A percentile compares a stretch with the other conserved stretches of the same genome.
phyloP scores from a whole-genome alignment of 2,888 invertebrate species.

The Cheilosia urbana region DNA sequence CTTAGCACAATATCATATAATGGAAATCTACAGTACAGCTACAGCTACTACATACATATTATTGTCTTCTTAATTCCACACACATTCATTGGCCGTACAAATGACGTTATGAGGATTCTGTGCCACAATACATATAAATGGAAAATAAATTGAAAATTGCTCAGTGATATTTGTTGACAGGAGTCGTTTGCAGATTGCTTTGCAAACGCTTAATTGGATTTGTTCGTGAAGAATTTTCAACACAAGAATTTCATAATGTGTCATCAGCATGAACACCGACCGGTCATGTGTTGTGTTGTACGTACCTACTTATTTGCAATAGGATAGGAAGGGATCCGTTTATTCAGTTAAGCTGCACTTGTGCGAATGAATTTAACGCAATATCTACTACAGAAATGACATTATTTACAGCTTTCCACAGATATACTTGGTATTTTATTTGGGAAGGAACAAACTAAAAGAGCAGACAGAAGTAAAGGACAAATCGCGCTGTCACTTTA shows the following conservation, averaged over 20 bases:
- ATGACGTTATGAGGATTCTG: constrained; percentile 56
- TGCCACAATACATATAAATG: constrained; percentile 51
- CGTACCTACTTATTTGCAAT: constrained; percentile 25
- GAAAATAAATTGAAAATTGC: constrained; percentile 73
- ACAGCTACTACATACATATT: constrained; percentile 29
- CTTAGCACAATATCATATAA: constrained; percentile 52
- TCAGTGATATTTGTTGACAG: constrained; percentile 72
- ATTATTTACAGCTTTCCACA: constrained; percentile 18
- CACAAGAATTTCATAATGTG: constrained; percentile 67
- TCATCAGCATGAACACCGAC: constrained; percentile 48
- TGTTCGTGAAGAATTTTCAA: constrained; percentile 71
- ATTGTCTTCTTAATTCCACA: constrained; percentile 38
- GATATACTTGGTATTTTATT: neutral
- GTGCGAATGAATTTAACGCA: constrained; percentile 31
- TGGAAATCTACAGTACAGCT: constrained; percentile 20
- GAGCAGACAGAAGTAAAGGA: neutral
- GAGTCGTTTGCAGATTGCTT: constrained; percentile 70
- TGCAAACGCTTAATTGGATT: constrained; percentile 70
- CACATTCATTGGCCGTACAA: constrained; percentile 40
- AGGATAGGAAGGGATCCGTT: constrained; percentile 14
- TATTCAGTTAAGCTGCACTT: constrained; percentile 38
- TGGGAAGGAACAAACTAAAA: neutral
- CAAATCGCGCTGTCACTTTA: neutral
- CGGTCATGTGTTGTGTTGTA: constrained; percentile 40
- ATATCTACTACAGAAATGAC: neutral